Conservation (phyloP, 1,140 invertebrate genomes). For the Planococcus citri region DNA sequence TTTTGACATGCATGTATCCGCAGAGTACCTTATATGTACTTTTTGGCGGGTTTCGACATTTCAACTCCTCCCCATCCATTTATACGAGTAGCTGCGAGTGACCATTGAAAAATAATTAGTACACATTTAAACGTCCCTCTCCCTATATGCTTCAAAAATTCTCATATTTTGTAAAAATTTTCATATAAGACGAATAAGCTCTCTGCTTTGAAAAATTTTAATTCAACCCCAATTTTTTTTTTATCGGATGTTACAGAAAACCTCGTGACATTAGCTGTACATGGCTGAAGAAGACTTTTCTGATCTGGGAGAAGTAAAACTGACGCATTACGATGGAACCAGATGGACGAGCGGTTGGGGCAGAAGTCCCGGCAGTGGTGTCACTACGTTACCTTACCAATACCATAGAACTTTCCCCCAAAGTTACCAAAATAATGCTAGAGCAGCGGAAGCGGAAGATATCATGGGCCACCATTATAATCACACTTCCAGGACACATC, state of each 20-base stretch:
- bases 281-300: conserved; percentile 40
- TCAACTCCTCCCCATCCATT: too few relatives aligned
- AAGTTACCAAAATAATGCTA: conserved; percentile 22
- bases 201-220: too few relatives aligned
- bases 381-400: conserved; percentile 15
- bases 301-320: conserved; percentile 37
- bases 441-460: conserved; percentile 38
- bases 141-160: too few relatives aligned
- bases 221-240: too few relatives aligned
- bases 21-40: too few relatives aligned
- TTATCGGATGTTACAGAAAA: conserved; percentile 8
- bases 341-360: conserved; percentile 30
- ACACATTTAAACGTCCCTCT: too few relatives aligned
- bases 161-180: too few relatives aligned
- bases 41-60: too few relatives aligned
- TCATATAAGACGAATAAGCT: too few relatives aligned
- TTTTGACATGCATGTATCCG: too few relatives aligned
- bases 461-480: conserved; percentile 33
- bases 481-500: conserved; percentile 29
- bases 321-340: conserved; percentile 30
- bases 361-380: conserved; percentile 26
- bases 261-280: conserved; percentile 21
- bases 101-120: too few relatives aligned
- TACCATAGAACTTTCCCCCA: conserved; percentile 20
- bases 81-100: too few relatives aligned